Conservation (phyloP, 2,797 vertebrate species). For the Melanotaenia pygmaea region DNA sequence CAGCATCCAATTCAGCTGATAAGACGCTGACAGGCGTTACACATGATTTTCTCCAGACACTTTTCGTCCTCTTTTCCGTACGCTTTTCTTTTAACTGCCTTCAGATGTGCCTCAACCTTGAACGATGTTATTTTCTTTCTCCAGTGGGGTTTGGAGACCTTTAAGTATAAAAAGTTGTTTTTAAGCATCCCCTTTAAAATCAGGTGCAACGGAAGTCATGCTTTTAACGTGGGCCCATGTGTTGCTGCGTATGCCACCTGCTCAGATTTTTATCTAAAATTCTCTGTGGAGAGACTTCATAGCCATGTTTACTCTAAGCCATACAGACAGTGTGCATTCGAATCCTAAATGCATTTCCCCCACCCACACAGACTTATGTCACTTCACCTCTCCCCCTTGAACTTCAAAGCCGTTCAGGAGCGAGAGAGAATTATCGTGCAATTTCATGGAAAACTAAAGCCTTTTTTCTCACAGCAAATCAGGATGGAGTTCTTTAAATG, state of each 20-base stretch:
- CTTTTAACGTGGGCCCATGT: conserved; percentile 61
- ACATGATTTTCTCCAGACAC: conserved; percentile 40
- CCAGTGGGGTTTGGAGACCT: conserved; percentile 45
- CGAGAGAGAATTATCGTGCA: conserved; percentile 56
- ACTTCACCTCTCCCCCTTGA: conserved; percentile 69
- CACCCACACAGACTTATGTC: conserved; percentile 51
- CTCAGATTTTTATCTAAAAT: conserved; percentile 53
- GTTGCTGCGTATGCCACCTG: conserved; percentile 41
- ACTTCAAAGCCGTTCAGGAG: conserved; percentile 72
- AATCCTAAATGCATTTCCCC: conserved; percentile 46
- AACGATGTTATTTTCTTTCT: conserved; percentile 53
- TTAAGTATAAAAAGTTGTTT: conserved; percentile 20
- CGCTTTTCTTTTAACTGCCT: conserved; percentile 42
- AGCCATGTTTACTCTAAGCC: conserved; percentile 57
- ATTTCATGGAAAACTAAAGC: conserved; percentile 72
- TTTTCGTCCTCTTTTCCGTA: conserved; percentile 24
- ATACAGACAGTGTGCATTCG: conserved; percentile 41
- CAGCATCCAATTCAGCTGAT: conserved; percentile 28
- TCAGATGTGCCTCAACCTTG: conserved; percentile 49
- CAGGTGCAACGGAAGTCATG: conserved; percentile 52
- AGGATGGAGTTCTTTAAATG: conserved; percentile 54
- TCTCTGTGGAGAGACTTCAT: conserved; percentile 56
- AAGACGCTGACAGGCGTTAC: conserved; percentile 35
- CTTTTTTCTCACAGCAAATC: conserved; percentile 69
- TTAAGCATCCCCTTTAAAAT: conserved; percentile 42